Conservation (phyloP, 37 sponge, comb jelly and placozoan genomes). For the Cliona cf. orientalis region DNA sequence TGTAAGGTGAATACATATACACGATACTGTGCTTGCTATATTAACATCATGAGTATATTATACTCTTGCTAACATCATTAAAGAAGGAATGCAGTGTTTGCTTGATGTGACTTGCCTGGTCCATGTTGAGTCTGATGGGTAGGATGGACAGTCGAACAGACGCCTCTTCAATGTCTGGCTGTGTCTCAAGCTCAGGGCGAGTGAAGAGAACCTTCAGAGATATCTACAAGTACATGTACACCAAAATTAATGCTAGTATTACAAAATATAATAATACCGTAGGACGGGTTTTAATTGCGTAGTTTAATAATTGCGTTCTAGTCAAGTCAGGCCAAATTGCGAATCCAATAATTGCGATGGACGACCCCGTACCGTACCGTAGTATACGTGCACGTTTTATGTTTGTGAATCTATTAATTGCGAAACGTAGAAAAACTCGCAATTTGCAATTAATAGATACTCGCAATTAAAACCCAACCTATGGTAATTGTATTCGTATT, state of each 20-base stretch:
- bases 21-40: too few species aligned
- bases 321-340: background rate
- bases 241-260: background rate
- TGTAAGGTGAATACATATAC: background rate
- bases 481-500: too few species aligned
- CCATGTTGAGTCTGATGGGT: constrained; percentile 92
- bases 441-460: too few species aligned
- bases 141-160: constrained; percentile 78
- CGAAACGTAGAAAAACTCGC: too few species aligned
- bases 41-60: too few species aligned
- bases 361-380: too few species aligned
- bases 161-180: constrained; percentile 53
- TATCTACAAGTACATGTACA: constrained; percentile 33
- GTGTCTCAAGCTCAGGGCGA: constrained; percentile 54
- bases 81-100: background rate
- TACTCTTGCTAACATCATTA: background rate
- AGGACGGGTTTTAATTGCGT: background rate
- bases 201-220: constrained; percentile 78
- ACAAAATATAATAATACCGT: background rate
- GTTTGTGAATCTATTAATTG: too few species aligned
- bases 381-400: too few species aligned
- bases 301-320: background rate
- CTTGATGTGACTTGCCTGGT: constrained; percentile 60
- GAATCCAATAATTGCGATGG: background rate
- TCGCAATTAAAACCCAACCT: too few species aligned